Evolutionary conservation across 2,113 vertebrate species (phyloP).

Genomic region (Casuarius casuarius): DNA sequence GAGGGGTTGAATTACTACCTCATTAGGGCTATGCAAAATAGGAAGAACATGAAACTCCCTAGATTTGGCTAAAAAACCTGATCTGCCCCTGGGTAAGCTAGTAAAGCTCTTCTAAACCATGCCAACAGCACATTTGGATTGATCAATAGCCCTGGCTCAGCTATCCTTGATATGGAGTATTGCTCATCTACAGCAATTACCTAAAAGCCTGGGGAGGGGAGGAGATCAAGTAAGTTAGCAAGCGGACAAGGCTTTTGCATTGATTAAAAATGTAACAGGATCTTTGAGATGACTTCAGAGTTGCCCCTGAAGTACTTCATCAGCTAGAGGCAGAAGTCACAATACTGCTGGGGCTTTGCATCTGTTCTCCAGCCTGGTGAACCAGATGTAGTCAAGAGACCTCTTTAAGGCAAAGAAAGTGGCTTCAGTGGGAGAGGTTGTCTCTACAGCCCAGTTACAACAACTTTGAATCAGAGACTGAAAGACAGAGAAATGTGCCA

Average conservation of each 20-base stretch:
- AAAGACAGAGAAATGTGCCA: not conserved
- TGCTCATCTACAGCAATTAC: conserved; percentile 44
- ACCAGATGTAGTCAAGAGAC: not conserved
- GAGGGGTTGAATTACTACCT: not conserved
- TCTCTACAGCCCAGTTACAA: fast-evolving
- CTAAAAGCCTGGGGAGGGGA: conserved; percentile 62
- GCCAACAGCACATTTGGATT: conserved; percentile 44
- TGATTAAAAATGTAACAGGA: conserved; percentile 44
- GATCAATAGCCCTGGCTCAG: conserved; percentile 65
- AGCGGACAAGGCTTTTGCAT: conserved; percentile 39
- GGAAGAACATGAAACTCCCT: not conserved
- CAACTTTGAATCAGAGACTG: not conserved
- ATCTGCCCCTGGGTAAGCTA: conserved; percentile 30
- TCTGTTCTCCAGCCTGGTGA: not conserved
- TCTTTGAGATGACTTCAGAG: not conserved
- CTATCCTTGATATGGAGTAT: not conserved
- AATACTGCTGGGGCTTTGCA: not conserved
- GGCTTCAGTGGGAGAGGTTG: not conserved
- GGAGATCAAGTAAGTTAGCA: conserved; percentile 49
- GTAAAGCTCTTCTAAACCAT: conserved; percentile 43
- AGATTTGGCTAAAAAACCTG: not conserved
- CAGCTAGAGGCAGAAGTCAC: not conserved
- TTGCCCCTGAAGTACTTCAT: not conserved
- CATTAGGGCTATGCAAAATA: not conserved
- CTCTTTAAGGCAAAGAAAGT: no score